phyloP scores from a whole-genome alignment of 2,113 vertebrate genomes.

The Pica pica region DNA sequence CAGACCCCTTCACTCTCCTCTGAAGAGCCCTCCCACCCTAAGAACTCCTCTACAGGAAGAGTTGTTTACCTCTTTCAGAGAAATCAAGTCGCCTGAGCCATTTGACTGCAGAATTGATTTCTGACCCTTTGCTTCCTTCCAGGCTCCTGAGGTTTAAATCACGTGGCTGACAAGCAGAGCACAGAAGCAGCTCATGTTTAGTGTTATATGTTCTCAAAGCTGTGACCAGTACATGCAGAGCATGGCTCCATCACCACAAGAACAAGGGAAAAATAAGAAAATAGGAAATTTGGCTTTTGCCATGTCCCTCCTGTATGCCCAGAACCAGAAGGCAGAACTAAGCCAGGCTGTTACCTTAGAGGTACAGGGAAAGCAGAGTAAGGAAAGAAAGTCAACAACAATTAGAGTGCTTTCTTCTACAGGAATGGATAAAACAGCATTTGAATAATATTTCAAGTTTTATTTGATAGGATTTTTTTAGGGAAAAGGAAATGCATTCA shows the following conservation, averaged over 20 bases:
- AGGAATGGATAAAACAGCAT: background rate
- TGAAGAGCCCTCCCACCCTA: background rate
- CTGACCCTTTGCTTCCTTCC: background rate
- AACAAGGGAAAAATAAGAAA: background rate
- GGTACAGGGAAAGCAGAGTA: background rate
- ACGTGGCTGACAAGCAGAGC: background rate
- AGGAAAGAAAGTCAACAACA: background rate
- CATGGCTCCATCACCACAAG: background rate
- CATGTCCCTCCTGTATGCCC: background rate
- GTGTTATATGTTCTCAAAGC: background rate
- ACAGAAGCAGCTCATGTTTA: background rate
- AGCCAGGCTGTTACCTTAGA: background rate
- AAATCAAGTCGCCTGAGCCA: background rate
- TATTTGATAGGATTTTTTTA: background rate
- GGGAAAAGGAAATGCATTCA: background rate
- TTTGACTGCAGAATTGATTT: conserved; percentile 34
- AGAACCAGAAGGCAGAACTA: background rate
- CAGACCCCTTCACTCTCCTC: background rate
- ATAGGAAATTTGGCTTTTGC: background rate
- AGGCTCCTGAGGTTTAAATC: background rate
- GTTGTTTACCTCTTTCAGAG: background rate
- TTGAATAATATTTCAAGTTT: background rate
- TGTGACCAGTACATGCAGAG: background rate
- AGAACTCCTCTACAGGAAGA: background rate
- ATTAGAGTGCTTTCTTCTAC: background rate